These are phyloP conservation scores for Tortricodes alternella DNA, from an alignment of 2,888 invertebrate genomes.

Conservation along the genomic window DNA sequence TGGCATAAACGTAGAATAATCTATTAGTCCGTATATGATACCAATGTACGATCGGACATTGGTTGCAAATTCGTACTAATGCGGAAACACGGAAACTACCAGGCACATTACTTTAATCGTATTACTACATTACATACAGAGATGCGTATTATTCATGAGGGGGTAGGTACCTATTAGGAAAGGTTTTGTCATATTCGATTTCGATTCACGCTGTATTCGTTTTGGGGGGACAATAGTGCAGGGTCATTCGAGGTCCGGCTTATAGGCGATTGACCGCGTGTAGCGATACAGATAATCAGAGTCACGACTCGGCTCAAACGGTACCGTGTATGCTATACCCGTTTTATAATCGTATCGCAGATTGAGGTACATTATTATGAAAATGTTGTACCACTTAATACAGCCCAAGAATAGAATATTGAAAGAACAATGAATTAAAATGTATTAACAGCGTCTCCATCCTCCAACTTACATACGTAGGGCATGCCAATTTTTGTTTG, in stretches of 20 bases:
- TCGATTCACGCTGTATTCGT: slow-evolving; percentile 14
- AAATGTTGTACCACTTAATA: background rate
- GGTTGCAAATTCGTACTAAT: too few relatives aligned
- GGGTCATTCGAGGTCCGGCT: slow-evolving; percentile 43
- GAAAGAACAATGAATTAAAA: too few relatives aligned
- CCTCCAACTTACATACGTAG: too few relatives aligned
- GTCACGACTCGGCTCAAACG: slow-evolving; percentile 47
- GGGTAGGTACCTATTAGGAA: background rate
- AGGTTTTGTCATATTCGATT: slow-evolving; percentile 9
- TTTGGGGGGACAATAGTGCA: slow-evolving; percentile 43
- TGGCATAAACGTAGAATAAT: too few relatives aligned
- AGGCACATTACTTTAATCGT: too few relatives aligned
- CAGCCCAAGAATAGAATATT: too few relatives aligned
- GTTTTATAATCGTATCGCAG: slow-evolving; percentile 10
- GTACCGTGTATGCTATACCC: slow-evolving; percentile 31
- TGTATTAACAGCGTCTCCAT: too few relatives aligned
- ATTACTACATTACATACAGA: background rate
- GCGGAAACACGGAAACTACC: too few relatives aligned
- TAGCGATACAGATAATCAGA: slow-evolving; percentile 54
- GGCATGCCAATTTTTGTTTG: too few relatives aligned
- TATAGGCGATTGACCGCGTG: slow-evolving; percentile 54
- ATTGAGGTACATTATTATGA: background rate
- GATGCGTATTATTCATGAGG: background rate
- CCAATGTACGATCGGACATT: too few relatives aligned
- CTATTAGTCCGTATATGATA: too few relatives aligned